Conservation (phyloP, 2,113 vertebrate species). For the Pluvialis apricaria region DNA sequence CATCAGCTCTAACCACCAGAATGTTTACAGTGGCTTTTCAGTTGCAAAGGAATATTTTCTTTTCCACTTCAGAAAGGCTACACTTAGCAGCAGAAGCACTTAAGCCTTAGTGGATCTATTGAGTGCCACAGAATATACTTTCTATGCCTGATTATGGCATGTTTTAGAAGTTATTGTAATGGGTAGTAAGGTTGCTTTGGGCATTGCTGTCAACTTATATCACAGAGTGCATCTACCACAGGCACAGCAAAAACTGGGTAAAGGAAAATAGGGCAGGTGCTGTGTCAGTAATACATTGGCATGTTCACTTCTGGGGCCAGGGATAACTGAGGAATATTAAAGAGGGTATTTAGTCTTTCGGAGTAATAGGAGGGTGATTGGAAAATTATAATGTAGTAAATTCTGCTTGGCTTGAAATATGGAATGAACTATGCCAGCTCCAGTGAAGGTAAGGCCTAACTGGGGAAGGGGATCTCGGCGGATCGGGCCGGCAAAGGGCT, state of each 20-base stretch:
- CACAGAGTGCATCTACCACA: background rate
- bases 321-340: background rate
- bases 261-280: background rate
- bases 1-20: background rate
- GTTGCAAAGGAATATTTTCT: background rate
- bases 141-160: background rate
- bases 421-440: background rate
- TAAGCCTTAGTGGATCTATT: background rate
- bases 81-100: constrained; percentile 19
- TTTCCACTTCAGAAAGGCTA: background rate
- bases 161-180: constrained; percentile 24
- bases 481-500: too few relatives aligned
- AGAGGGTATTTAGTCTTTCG: background rate
- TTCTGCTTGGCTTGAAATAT: background rate
- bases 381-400: background rate
- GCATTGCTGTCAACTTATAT: constrained; percentile 9
- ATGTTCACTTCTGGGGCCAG: background rate
- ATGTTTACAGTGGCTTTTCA: background rate
- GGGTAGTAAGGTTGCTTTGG: background rate
- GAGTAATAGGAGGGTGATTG: background rate
- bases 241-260: background rate
- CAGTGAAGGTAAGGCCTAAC: too few relatives aligned
- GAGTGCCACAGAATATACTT: background rate
- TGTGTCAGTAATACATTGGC: background rate
- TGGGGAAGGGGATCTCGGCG: too few relatives aligned